Evolutionary conservation across 2,888 invertebrate species (phyloP).

Genomic region (Eupithecia centaureata): DNA sequence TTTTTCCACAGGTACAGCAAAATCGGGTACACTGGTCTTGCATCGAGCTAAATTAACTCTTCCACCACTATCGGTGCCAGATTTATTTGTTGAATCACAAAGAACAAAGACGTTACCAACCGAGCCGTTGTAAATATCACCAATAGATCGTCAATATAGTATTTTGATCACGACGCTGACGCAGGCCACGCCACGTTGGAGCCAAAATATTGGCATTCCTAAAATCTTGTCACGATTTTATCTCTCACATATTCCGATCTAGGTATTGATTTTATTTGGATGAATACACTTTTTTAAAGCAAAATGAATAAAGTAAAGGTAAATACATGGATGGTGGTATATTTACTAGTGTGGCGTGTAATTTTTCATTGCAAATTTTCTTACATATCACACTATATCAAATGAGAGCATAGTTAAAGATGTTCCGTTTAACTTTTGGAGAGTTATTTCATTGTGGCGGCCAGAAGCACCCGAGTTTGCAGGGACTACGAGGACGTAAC

Average conservation of each 20-base stretch:
- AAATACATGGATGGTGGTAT: no score
- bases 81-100: no score
- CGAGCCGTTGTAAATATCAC: neutral
- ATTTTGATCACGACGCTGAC: conserved; percentile 4
- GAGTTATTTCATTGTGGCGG: neutral
- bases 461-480: neutral
- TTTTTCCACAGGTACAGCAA: no score
- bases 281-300: neutral
- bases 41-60: no score
- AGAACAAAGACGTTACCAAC: neutral
- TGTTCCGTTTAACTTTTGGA: neutral
- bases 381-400: no score
- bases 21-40: no score
- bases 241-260: neutral
- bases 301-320: neutral
- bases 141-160: neutral
- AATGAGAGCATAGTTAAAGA: no score
- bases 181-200: conserved; percentile 5
- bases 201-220: conserved; percentile 9
- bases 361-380: no score
- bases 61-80: no score
- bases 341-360: no score
- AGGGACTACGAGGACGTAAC: neutral
- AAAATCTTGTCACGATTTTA: neutral
- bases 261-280: neutral